Percentiles rank a stretch among this genome's conserved stretches.
Conservation (phyloP, 2,797 vertebrate species). For the Tympanoctomys barrerae region DNA sequence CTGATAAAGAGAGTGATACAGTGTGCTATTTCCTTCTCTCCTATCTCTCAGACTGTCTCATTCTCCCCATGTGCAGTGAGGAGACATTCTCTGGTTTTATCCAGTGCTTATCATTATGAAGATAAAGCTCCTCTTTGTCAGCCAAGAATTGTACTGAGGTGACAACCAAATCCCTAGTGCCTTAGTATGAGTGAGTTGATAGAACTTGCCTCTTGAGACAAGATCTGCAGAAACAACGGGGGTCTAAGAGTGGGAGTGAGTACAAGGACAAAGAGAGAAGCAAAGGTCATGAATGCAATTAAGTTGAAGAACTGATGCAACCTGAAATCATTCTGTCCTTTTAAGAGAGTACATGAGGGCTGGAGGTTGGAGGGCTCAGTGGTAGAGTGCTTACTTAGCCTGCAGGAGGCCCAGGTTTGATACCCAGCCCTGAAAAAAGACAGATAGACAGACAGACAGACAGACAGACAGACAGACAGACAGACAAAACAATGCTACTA, state of each 20-base stretch:
- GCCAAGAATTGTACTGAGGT: background rate
- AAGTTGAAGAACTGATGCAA: background rate
- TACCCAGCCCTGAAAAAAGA: background rate
- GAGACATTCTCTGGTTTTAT: background rate
- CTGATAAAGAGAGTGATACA: background rate
- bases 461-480: background rate
- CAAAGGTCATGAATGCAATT: background rate
- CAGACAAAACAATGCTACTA: background rate
- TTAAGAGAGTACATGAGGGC: background rate
- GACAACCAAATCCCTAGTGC: background rate
- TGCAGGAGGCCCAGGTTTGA: background rate
- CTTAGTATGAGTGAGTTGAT: background rate
- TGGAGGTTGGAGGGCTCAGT: background rate
- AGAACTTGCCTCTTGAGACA: background rate
- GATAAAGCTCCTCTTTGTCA: background rate
- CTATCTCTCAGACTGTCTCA: background rate
- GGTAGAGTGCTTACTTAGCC: background rate
- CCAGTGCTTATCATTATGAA: background rate
- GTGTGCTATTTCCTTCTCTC: background rate
- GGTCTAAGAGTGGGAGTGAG: background rate
- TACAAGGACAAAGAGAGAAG: background rate
- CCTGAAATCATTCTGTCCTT: background rate
- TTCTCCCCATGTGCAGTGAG: rapidly evolving
- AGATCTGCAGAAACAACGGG: background rate
- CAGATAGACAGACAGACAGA: background rate